Base-by-base conservation (phyloP, 2,888 invertebrate species). In the Drosophila rellima region DNA sequence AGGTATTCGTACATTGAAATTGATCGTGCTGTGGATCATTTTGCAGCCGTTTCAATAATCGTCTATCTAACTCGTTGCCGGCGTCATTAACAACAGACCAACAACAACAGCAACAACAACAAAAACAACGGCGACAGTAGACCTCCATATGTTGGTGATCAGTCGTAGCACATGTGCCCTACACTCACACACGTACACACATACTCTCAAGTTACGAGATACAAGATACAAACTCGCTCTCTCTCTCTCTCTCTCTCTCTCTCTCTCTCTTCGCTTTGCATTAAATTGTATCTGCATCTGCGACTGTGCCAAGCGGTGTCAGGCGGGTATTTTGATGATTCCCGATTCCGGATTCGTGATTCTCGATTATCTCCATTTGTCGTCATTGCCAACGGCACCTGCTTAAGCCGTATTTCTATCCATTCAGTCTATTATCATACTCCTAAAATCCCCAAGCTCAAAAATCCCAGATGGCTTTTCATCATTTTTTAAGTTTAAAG, bases 241-340 rank as follows among this genome's bases (percentile, higher is more conserved):
- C 29, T 48, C 17, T 50, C 20, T 45, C 33, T 15, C 17, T 39
- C 17, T 39, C 8, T 6, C 39, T 23, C 44, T 31, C 15, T 29
- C 10, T 10, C 47, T 31, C 40, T 13, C 40, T 42, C n/a, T n/a
- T 13, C 40, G 20, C n/a, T n/a, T 23, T 23, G 13, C 7, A 18
- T 26, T 37, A n/a, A 13, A 29, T 55, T 65, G 35, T 51, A 50
- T 42, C 54, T 63, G 62, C 48, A 60, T 39, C 40, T 51, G 51
- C 44, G 29, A 44, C 56, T 59, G 91, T 91, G 91, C 91, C 91
- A 91, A 79, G 91, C 91, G 62, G 91, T 91, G 87, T 89, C 91
- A 91, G 91, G 85, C 89, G 76, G 57, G 57, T 56, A 54, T 66
- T 48, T 20, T 17, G 45, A 48, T 26, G 50, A 55, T 44, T 42